Conservation (phyloP, 2,113 vertebrate species). For the Steatornis caripensis region DNA sequence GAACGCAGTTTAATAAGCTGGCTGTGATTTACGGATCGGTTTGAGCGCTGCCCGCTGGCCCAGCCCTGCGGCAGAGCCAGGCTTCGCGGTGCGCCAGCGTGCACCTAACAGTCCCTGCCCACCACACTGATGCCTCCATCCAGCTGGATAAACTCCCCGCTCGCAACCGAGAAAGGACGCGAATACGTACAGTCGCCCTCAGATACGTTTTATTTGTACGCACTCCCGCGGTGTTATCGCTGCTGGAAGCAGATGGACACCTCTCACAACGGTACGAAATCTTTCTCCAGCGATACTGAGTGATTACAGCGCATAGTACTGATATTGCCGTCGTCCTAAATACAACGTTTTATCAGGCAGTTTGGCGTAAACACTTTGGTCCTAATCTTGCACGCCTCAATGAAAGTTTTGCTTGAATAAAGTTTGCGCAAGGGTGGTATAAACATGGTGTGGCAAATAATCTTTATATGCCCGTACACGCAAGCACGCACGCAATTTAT, state of each 20-base stretch:
- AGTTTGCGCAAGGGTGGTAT: neutral
- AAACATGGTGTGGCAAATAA: neutral
- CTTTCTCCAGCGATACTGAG: neutral
- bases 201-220: neutral
- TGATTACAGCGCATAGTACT: neutral
- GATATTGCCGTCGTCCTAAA: neutral
- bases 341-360: neutral
- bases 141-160: neutral
- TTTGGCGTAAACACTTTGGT: neutral
- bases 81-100: neutral
- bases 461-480: neutral
- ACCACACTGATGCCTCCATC: neutral
- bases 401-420: conserved; percentile 1
- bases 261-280: neutral
- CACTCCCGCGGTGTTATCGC: fast-evolving
- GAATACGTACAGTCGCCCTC: fast-evolving
- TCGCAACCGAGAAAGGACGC: neutral
- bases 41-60: fast-evolving
- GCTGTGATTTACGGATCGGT: neutral
- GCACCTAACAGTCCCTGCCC: neutral
- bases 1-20: neutral
- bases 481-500: neutral
- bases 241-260: neutral
- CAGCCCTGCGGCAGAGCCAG: neutral
- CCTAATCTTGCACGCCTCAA: neutral